Evolutionary conservation across 2,797 vertebrate species (phyloP).

Genomic region (Malurus leucopterus): DNA sequence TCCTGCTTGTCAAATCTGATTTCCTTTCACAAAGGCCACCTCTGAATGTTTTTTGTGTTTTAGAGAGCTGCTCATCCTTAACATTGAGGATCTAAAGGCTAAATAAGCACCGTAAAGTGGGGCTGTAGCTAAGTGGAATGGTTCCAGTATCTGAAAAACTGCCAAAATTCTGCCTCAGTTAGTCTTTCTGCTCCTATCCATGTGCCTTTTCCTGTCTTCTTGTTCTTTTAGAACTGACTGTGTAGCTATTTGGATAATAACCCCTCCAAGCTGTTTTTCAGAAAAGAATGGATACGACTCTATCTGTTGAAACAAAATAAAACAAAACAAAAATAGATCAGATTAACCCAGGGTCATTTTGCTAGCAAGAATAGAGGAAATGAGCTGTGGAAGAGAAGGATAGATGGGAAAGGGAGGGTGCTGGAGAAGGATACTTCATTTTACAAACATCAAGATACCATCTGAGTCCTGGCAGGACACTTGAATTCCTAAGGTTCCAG

Average conservation of each 20-base stretch:
- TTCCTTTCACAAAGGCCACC: neutral
- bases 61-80: neutral
- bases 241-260: neutral
- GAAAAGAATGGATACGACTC: neutral
- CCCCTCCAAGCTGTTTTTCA: neutral
- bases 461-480: neutral
- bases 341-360: neutral
- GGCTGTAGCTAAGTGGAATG: neutral
- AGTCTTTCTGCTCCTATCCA: neutral
- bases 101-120: neutral
- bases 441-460: neutral
- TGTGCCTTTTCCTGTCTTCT: neutral
- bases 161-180: neutral
- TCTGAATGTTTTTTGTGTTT: neutral
- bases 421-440: neutral
- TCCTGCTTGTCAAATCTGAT: too few relatives aligned
- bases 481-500: neutral
- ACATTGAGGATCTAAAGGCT: neutral
- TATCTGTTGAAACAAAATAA: neutral
- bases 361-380: neutral
- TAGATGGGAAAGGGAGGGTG: neutral
- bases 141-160: neutral
- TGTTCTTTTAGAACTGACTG: neutral
- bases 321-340: neutral
- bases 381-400: neutral